Percentiles rank a stretch among this genome's conserved stretches.
Evolutionary conservation across 2,888 invertebrate genomes (phyloP).

Genomic region (Hyalella azteca): DNA sequence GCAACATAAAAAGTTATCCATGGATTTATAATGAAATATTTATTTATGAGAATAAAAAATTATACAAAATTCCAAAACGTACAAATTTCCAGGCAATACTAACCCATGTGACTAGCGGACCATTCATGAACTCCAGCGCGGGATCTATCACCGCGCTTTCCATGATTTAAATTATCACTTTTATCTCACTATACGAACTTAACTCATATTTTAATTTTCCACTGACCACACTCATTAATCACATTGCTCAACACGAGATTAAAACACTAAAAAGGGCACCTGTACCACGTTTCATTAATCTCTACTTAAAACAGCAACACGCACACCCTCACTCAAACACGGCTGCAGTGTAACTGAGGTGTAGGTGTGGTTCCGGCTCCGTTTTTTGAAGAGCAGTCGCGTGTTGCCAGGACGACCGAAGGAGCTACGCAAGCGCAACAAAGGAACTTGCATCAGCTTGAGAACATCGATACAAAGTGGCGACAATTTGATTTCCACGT

Average conservation of each 20-base stretch:
- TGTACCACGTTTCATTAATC: conserved; percentile 21
- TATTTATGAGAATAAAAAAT: too few species aligned
- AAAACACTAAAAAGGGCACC: background rate
- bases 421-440: conserved; percentile 24
- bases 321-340: background rate
- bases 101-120: conserved; percentile 55
- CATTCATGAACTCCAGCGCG: conserved; percentile 51
- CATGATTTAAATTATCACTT: conserved; percentile 9
- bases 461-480: conserved; percentile 10
- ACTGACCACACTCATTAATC: conserved; percentile 13
- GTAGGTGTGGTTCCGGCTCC: conserved; percentile 26
- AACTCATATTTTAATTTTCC: background rate
- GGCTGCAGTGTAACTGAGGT: background rate
- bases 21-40: too few species aligned
- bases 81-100: too few species aligned
- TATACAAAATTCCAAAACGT: background rate
- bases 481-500: too few species aligned
- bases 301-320: background rate
- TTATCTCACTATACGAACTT: background rate
- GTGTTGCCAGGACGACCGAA: conserved; percentile 24
- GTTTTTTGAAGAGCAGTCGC: background rate
- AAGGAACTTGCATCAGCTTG: background rate
- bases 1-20: too few species aligned
- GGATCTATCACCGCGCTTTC: conserved; percentile 40
- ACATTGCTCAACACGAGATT: background rate